Evolutionary conservation across 2,888 invertebrate genomes (phyloP).

Genomic region (Agonopterix arenella): DNA sequence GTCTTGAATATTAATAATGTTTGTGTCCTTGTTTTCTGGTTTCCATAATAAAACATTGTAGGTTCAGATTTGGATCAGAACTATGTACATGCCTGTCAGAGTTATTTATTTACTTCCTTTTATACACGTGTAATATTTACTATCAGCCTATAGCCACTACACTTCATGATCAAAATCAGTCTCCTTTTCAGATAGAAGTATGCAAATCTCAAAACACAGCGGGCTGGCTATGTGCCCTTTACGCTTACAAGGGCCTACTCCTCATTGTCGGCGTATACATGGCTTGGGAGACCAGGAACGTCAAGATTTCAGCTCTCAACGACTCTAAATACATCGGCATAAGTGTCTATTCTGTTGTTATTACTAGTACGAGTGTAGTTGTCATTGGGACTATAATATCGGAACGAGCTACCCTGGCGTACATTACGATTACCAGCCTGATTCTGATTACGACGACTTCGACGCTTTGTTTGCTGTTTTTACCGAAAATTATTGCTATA

Average conservation of each 20-base stretch:
- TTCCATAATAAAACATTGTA: no score
- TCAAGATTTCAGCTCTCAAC: slow-evolving; percentile 93
- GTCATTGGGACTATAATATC: slow-evolving; percentile 92
- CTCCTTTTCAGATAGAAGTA: slow-evolving; percentile 85
- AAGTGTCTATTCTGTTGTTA: slow-evolving; percentile 94
- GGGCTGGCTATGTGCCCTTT: slow-evolving; percentile 93
- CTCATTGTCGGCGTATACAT: slow-evolving; percentile 94
- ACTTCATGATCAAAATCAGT: not conserved
- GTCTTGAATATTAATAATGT: no score
- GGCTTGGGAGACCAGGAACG: slow-evolving; percentile 96
- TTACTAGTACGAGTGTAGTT: slow-evolving; percentile 91
- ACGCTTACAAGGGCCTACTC: slow-evolving; percentile 92
- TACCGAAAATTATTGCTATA: slow-evolving; percentile 89
- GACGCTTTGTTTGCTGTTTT: slow-evolving; percentile 89
- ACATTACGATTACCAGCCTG: slow-evolving; percentile 87
- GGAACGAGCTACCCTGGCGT: slow-evolving; percentile 87
- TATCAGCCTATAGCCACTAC: not conserved
- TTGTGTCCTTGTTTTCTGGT: no score
- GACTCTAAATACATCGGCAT: slow-evolving; percentile 96
- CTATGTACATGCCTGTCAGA: not conserved
- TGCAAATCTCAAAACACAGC: slow-evolving; percentile 92
- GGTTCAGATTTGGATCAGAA: no score
- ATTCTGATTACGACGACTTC: slow-evolving; percentile 92
- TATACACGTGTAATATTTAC: no score
- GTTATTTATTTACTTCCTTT: not conserved